These are phyloP conservation scores for Heliconius charithonia DNA, from an alignment of 2,888 invertebrate genomes.

Conservation along the genomic window DNA sequence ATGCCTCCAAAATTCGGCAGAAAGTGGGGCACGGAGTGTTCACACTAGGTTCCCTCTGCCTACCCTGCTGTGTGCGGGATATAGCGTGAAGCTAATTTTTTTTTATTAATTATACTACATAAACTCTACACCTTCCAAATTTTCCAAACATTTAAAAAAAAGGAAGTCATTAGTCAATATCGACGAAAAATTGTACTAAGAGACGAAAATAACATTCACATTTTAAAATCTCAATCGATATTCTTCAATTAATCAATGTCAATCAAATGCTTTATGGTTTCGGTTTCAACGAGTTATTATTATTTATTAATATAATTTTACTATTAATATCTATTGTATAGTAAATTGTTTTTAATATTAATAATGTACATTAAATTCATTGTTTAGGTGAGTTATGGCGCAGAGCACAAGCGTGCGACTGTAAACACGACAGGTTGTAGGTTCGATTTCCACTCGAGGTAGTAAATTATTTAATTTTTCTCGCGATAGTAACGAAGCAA, in stretches of 20 bases:
- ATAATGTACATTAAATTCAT: not conserved
- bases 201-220: not conserved
- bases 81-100: too few relatives aligned
- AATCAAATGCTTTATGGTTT: slow-evolving; percentile 24
- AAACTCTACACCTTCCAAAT: too few relatives aligned
- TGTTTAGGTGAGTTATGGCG: too few relatives aligned
- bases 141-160: not conserved
- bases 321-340: not conserved
- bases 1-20: too few relatives aligned
- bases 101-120: too few relatives aligned
- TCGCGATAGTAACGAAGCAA: not conserved
- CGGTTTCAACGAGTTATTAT: not conserved
- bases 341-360: not conserved
- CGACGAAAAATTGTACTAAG: too few relatives aligned
- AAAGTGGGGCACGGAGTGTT: too few relatives aligned
- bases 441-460: not conserved
- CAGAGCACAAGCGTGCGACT: too few relatives aligned
- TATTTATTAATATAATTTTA: not conserved
- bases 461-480: not conserved
- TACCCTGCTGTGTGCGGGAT: too few relatives aligned
- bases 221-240: slow-evolving; percentile 12
- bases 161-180: not conserved
- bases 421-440: not conserved
- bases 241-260: slow-evolving; percentile 25
- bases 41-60: too few relatives aligned